These are phyloP conservation scores for Pemphredon lugubris DNA, from an alignment of 2,888 invertebrate genomes.

Conservation along the genomic window DNA sequence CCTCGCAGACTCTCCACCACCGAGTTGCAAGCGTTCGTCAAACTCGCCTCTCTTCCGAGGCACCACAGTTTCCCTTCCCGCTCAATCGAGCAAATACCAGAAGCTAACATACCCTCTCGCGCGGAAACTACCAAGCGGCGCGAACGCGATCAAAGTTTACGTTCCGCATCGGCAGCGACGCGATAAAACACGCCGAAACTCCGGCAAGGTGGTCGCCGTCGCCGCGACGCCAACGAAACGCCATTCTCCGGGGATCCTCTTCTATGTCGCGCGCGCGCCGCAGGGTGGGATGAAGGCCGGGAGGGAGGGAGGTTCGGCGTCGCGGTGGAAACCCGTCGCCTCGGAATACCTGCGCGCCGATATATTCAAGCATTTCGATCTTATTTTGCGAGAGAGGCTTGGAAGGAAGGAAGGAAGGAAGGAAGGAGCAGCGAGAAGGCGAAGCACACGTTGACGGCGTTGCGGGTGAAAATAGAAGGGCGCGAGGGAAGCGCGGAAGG, in stretches of 20 bases:
- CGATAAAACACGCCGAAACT: constrained; percentile 17
- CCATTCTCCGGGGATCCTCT: not conserved
- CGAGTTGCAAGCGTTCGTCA: not conserved
- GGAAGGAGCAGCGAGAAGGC: constrained; percentile 4
- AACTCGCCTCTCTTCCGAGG: not conserved
- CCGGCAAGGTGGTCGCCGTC: not conserved
- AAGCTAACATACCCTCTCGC: not conserved
- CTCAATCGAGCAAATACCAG: constrained; percentile 14
- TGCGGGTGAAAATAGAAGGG: constrained; percentile 40
- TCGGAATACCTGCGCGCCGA: constrained; percentile 20
- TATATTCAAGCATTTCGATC: constrained; percentile 40
- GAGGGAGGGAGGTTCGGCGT: no score
- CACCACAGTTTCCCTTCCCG: constrained; percentile 4
- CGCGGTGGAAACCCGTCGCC: no score
- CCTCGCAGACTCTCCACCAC: not conserved
- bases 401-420: no score
- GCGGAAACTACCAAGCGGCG: constrained; percentile 15
- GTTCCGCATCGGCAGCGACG: constrained; percentile 5
- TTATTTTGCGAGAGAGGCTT: constrained; percentile 8
- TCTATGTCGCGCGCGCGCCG: not conserved
- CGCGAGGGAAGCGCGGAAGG: constrained; percentile 20
- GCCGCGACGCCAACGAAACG: not conserved
- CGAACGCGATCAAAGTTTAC: constrained; percentile 29
- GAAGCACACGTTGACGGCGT: constrained; percentile 26
- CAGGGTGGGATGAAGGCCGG: no score